Evolutionary conservation across 2,113 vertebrate genomes (phyloP).

Genomic region (Oreochromis tanganicae): DNA sequence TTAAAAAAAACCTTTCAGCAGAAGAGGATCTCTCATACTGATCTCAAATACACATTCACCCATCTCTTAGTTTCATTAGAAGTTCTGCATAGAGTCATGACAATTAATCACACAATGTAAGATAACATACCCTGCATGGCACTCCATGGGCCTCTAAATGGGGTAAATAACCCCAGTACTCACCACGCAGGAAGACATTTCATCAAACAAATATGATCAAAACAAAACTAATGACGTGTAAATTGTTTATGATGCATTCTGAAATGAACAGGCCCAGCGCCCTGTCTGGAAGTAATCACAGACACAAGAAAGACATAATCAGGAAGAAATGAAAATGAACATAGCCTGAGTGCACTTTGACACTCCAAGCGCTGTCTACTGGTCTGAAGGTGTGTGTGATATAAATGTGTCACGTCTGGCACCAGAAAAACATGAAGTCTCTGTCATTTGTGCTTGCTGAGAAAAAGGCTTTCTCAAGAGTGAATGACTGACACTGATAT

Average conservation of each 20-base stretch:
- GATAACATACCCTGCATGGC: constrained; percentile 25
- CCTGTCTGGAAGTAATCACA: constrained; percentile 65
- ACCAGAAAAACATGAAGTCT: background rate
- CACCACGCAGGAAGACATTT: constrained; percentile 64
- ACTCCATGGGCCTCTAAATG: constrained; percentile 57
- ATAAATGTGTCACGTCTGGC: constrained; percentile 14
- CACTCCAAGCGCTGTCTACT: background rate
- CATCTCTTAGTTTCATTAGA: constrained; percentile 1
- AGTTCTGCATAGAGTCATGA: constrained; percentile 41
- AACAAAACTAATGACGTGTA: constrained; percentile 80
- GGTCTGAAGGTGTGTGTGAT: constrained; percentile 18
- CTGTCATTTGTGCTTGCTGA: background rate
- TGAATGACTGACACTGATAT: constrained; percentile 29
- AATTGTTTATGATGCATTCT: constrained; percentile 75
- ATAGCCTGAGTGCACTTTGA: constrained; percentile 34
- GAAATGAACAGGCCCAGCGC: constrained; percentile 50
- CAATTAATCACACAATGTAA: constrained; percentile 67
- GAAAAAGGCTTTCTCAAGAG: constrained; percentile 8
- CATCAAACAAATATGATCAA: constrained; percentile 77
- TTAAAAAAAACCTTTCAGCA: constrained; percentile 7
- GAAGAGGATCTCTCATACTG: background rate
- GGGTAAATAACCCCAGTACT: constrained; percentile 64
- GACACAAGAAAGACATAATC: constrained; percentile 67
- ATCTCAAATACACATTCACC: background rate
- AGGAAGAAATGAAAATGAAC: constrained; percentile 69